Conservation (phyloP, 1,140 invertebrate species). For the Chironomus striatipennis region DNA sequence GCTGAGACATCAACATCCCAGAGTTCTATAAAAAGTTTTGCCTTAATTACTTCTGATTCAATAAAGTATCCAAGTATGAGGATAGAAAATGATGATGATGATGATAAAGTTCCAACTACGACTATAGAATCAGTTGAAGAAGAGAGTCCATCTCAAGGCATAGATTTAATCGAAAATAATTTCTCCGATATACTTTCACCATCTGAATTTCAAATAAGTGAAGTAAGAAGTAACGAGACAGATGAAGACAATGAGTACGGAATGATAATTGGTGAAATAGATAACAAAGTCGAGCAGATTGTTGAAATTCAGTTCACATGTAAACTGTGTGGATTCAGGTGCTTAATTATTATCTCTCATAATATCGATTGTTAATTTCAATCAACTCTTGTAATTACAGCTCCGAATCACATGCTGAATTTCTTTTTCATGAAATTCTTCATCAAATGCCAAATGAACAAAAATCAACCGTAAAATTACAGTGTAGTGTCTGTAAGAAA, state of each 20-base stretch:
- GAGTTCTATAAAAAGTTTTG: conserved; percentile 41
- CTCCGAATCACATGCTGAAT: conserved; percentile 46
- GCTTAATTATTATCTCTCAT: neutral
- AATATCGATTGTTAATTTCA: neutral
- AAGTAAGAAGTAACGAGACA: conserved; percentile 26
- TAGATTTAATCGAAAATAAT: conserved; percentile 4
- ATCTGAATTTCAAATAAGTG: conserved; percentile 8
- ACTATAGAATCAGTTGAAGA: neutral
- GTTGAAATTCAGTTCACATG: conserved; percentile 32
- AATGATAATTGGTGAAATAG: conserved; percentile 20
- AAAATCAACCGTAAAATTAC: conserved; percentile 43
- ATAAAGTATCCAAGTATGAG: conserved; percentile 1
- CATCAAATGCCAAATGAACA: conserved; percentile 43
- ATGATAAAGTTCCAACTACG: conserved; percentile 6
- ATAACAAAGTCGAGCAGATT: conserved; percentile 29
- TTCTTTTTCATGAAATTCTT: conserved; percentile 54
- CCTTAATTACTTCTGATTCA: conserved; percentile 29
- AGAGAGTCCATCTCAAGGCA: conserved; percentile 18
- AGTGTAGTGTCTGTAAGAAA: conserved; percentile 58
- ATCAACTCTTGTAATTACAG: conserved; percentile 15
- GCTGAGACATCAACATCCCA: conserved; percentile 41
- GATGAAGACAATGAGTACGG: conserved; percentile 19
- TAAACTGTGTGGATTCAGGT: conserved; percentile 40
- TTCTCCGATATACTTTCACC: neutral
- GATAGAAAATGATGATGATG: neutral